Evolutionary conservation across 23 tunicate genomes (phyloP).

Genomic region (Trididemnum miniatum): DNA sequence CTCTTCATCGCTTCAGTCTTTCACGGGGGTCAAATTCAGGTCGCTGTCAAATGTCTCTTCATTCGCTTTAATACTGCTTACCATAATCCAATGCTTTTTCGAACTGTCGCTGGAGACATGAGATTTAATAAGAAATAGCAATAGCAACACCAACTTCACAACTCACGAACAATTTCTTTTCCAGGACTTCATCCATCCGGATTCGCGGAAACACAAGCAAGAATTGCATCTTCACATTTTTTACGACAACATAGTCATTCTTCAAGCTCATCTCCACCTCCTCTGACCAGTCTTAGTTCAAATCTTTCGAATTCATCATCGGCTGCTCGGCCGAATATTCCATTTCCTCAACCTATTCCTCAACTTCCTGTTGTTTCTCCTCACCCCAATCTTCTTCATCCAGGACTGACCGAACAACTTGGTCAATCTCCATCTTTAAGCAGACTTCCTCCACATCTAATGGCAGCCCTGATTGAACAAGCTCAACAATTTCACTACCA

Average conservation of each 20-base stretch:
- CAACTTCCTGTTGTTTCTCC: conserved; percentile 17
- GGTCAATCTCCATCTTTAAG: conserved; percentile 60
- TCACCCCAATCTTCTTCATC: conserved; percentile 41
- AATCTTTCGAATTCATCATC: background rate
- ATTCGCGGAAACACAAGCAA: conserved; percentile 27
- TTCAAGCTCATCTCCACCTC: conserved; percentile 29
- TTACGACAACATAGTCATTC: conserved; percentile 39
- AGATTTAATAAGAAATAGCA: background rate
- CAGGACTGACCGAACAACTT: conserved; percentile 34
- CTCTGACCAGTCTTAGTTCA: conserved; percentile 17
- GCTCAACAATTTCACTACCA: conserved; percentile 72
- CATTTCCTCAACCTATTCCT: conserved; percentile 31
- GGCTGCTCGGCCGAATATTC: conserved; percentile 38
- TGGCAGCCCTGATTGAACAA: conserved; percentile 71
- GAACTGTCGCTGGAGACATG: background rate
- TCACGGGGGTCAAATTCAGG: conserved; percentile 1
- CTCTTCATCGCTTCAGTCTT: background rate
- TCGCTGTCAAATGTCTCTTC: conserved; percentile 15
- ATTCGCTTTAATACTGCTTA: background rate
- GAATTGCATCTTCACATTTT: conserved; percentile 30
- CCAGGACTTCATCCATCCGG: background rate
- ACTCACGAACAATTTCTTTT: background rate
- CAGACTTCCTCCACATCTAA: conserved; percentile 61
- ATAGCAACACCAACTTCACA: background rate
- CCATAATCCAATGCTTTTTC: background rate